phyloP scores from a whole-genome alignment of 2,113 vertebrate species.

The Abramis brama region DNA sequence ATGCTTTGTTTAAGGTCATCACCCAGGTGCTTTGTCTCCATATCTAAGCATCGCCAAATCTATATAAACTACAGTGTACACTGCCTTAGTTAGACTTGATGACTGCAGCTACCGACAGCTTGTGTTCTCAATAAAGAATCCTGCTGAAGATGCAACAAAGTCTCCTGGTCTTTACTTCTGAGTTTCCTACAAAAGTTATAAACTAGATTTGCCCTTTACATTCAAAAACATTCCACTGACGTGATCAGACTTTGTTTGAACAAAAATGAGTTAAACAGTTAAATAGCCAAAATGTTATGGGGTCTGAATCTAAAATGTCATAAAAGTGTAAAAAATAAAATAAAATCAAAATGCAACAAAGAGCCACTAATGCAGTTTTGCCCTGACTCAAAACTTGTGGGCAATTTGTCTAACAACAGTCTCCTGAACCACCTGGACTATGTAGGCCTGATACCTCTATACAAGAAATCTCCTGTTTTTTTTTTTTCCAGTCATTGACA shows the following conservation, averaged over 20 bases:
- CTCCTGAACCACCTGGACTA: slow-evolving; percentile 34
- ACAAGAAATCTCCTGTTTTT: slow-evolving; percentile 18
- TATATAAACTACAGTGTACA: too few species aligned
- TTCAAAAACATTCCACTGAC: slow-evolving; percentile 47
- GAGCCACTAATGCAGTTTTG: slow-evolving; percentile 41
- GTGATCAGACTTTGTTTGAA: slow-evolving; percentile 30
- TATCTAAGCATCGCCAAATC: too few species aligned
- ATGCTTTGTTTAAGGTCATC: too few species aligned
- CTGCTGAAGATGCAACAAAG: too few species aligned
- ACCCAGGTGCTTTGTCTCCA: too few species aligned
- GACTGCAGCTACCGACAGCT: too few species aligned
- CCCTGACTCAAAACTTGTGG: slow-evolving; percentile 18
- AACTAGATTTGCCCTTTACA: slow-evolving; percentile 51
- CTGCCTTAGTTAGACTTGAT: too few species aligned
- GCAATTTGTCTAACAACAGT: slow-evolving; percentile 44
- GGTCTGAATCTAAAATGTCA: slow-evolving; percentile 17
- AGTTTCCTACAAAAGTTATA: background rate
- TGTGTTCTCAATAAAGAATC: too few species aligned
- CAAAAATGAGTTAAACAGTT: slow-evolving; percentile 39
- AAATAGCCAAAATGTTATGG: slow-evolving; percentile 47
- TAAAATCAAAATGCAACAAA: background rate
- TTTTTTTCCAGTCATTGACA: slow-evolving; percentile 27
- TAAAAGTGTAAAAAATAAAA: background rate
- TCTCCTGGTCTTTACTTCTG: too few species aligned
- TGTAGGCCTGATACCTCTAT: background rate